Percentiles rank a stretch among this genome's conserved stretches.
phyloP scores from a whole-genome alignment of 2,888 invertebrate genomes.

The Nasonia oneida region DNA sequence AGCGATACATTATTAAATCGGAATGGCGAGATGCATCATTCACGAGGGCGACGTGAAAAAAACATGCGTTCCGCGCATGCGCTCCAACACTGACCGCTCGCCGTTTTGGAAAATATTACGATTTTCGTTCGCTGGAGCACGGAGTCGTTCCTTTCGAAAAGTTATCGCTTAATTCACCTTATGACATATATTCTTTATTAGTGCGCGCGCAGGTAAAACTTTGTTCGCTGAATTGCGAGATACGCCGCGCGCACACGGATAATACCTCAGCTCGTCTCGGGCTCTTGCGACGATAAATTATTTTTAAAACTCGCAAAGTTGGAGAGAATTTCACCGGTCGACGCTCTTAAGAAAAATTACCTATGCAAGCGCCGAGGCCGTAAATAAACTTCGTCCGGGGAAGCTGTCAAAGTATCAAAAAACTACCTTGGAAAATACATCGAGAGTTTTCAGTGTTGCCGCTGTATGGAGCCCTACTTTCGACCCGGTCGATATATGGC shows the following conservation, averaged over 20 bases:
- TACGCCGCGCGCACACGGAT: too few relatives aligned
- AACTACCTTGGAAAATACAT: not conserved
- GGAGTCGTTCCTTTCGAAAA: not conserved
- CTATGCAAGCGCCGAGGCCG: not conserved
- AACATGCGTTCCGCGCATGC: not conserved
- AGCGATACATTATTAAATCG: constrained; percentile 35
- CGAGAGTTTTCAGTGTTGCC: not conserved
- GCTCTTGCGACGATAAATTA: not conserved
- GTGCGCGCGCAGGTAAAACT: too few relatives aligned
- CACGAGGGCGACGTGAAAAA: not conserved
- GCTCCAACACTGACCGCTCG: not conserved
- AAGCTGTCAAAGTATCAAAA: constrained; percentile 3
- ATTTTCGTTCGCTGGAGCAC: not conserved
- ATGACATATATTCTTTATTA: too few relatives aligned
- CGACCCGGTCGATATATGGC: constrained; percentile 35
- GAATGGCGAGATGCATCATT: constrained; percentile 23
- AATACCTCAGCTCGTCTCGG: too few relatives aligned
- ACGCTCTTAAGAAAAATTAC: constrained; percentile 9
- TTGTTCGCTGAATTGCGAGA: too few relatives aligned
- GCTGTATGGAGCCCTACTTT: constrained; percentile 13
- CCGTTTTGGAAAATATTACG: not conserved
- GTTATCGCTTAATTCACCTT: too few relatives aligned
- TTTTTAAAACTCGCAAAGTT: not conserved
- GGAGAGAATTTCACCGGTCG: not conserved
- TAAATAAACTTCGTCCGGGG: constrained; percentile 1